Evolutionary conservation across 2,113 vertebrate genomes (phyloP).

Genomic region (Cololabis saira): DNA sequence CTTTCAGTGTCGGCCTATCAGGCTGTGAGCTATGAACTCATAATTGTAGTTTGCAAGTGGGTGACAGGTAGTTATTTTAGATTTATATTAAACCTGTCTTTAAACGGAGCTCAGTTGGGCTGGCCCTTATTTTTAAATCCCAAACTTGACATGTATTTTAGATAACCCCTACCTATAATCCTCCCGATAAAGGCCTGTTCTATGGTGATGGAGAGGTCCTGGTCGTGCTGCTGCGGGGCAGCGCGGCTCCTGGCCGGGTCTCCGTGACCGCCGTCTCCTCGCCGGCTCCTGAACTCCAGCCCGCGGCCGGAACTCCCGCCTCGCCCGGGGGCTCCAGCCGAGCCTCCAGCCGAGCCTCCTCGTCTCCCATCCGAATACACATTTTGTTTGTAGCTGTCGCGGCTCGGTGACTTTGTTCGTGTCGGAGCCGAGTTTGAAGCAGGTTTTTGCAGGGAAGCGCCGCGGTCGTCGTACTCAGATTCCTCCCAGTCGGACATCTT

Average conservation of each 20-base stretch:
- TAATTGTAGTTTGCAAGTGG: no score
- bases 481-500: slow-evolving; percentile 83
- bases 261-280: not conserved
- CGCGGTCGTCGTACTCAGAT: slow-evolving; percentile 34
- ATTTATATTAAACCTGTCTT: no score
- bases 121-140: no score
- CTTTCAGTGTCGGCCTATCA: no score
- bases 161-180: slow-evolving; percentile 83
- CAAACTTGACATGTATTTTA: no score
- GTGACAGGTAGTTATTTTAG: no score
- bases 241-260: slow-evolving; percentile 1
- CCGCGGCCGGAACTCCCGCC: no score
- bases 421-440: accelerated
- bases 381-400: not conserved
- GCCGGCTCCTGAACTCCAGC: slow-evolving; percentile 7
- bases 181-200: slow-evolving; percentile 78
- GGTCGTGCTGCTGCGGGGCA: no score
- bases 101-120: no score
- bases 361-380: slow-evolving; percentile 23
- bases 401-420: not conserved
- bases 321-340: no score
- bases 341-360: slow-evolving; percentile 6
- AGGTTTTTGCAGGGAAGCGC: not conserved
- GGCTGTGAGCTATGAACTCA: no score
- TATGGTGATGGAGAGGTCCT: no score